A percentile compares a stretch with the other conserved stretches of the same genome.
phyloP scores from a whole-genome alignment of 2,113 vertebrate genomes.

The Formicarius rufipectus region DNA sequence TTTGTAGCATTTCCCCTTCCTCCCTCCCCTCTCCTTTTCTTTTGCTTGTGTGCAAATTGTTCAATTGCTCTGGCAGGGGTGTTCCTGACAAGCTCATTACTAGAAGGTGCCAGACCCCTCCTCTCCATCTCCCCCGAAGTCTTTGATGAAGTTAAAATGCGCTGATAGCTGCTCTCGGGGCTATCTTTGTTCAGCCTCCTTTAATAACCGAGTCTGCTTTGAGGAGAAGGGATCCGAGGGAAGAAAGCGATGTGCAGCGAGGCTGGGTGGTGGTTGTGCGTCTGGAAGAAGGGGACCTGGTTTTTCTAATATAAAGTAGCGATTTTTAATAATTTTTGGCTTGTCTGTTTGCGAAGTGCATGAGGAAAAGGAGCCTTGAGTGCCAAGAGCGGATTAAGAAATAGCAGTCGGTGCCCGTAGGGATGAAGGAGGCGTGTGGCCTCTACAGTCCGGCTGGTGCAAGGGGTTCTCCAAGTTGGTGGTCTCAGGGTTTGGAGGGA shows the following conservation, averaged over 20 bases:
- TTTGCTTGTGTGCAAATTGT: conserved; percentile 81
- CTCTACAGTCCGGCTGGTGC: background rate
- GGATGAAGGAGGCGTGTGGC: background rate
- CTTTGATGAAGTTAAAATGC: conserved; percentile 74
- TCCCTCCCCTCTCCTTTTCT: conserved; percentile 70
- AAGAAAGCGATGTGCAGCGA: conserved; percentile 47
- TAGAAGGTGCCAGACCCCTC: conserved; percentile 76
- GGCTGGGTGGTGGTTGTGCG: background rate
- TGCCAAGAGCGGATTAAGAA: background rate
- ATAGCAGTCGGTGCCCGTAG: background rate
- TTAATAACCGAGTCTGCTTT: conserved; percentile 55
- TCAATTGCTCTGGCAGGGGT: conserved; percentile 81
- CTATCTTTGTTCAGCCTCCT: conserved; percentile 58
- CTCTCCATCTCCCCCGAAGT: conserved; percentile 60
- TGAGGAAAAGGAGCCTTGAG: background rate
- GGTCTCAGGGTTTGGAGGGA: conserved; percentile 21
- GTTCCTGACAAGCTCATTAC: conserved; percentile 87
- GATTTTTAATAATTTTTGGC: background rate
- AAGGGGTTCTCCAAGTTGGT: conserved; percentile 46
- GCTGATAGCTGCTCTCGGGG: conserved; percentile 52
- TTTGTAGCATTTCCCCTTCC: conserved; percentile 63
- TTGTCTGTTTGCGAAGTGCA: background rate
- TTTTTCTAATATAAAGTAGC: background rate
- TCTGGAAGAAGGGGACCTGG: background rate
- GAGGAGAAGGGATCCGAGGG: conserved; percentile 5